phyloP scores from a whole-genome alignment of 1,140 invertebrate genomes.

The Pachypsylla venusta region DNA sequence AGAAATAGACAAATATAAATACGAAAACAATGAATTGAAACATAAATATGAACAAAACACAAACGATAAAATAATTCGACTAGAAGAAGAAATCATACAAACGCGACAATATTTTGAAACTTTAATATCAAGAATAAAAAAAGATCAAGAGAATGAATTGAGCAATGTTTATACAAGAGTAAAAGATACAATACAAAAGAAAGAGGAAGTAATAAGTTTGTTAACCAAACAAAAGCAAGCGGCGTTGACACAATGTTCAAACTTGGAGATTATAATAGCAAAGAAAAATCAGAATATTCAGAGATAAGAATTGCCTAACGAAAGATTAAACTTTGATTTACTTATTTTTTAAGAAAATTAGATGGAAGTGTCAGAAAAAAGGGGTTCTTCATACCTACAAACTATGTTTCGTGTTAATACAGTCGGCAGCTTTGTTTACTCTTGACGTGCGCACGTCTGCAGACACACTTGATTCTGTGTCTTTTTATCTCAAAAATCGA shows the following conservation, averaged over 20 bases:
- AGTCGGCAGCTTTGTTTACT: no score
- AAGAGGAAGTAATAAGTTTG: constrained; percentile 54
- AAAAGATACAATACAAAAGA: constrained; percentile 56
- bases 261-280: constrained; percentile 56
- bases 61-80: constrained; percentile 14
- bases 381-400: no score
- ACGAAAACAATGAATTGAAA: neutral
- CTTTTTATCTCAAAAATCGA: no score
- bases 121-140: constrained; percentile 17
- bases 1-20: constrained; percentile 32
- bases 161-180: constrained; percentile 38
- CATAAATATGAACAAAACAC: neutral
- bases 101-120: constrained; percentile 18
- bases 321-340: no score
- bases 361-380: no score
- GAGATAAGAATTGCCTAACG: no score
- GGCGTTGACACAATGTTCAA: constrained; percentile 48
- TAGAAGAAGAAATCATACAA: constrained; percentile 21
- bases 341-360: no score
- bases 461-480: no score
- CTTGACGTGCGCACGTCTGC: no score
- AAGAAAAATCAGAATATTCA: no score
- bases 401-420: no score
- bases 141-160: constrained; percentile 23
- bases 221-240: constrained; percentile 48